Evolutionary conservation across 2,113 vertebrate genomes (phyloP).

Genomic region (Perccottus glenii): DNA sequence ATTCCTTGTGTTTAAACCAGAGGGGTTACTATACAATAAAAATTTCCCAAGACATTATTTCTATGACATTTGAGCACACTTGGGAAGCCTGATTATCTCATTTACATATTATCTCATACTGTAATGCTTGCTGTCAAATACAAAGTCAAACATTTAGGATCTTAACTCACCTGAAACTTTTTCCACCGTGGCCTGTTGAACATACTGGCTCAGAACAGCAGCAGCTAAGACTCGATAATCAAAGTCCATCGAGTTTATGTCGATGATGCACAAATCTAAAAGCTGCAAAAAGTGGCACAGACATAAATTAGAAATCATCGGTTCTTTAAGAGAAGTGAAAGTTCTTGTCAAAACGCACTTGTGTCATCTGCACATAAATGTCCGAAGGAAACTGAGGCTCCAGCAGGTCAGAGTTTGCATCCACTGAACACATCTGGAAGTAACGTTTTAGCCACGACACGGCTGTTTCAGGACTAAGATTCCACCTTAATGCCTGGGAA

Average conservation of each 20-base stretch:
- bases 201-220: slow-evolving; percentile 85
- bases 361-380: slow-evolving; percentile 86
- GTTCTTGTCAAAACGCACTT: slow-evolving; percentile 67
- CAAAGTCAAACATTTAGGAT: background rate
- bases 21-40: too few species aligned
- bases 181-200: slow-evolving; percentile 80
- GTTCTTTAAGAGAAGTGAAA: too few species aligned
- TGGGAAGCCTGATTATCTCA: too few species aligned
- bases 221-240: slow-evolving; percentile 86
- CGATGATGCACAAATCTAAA: slow-evolving; percentile 88
- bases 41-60: too few species aligned
- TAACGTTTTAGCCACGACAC: slow-evolving; percentile 91
- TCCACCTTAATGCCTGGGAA: slow-evolving; percentile 88
- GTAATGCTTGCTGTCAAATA: too few species aligned
- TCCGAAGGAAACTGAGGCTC: slow-evolving; percentile 91
- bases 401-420: slow-evolving; percentile 80
- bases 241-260: slow-evolving; percentile 86
- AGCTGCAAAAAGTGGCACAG: slow-evolving; percentile 75
- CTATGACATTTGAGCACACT: too few species aligned
- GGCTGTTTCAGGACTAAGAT: slow-evolving; percentile 87
- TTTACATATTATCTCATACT: background rate
- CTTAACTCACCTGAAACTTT: slow-evolving; percentile 82
- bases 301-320: background rate
- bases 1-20: too few species aligned
- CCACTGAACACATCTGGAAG: slow-evolving; percentile 86